Base-by-base conservation (phyloP, 2,888 invertebrate genomes). In the Catocala sponsa region DNA sequence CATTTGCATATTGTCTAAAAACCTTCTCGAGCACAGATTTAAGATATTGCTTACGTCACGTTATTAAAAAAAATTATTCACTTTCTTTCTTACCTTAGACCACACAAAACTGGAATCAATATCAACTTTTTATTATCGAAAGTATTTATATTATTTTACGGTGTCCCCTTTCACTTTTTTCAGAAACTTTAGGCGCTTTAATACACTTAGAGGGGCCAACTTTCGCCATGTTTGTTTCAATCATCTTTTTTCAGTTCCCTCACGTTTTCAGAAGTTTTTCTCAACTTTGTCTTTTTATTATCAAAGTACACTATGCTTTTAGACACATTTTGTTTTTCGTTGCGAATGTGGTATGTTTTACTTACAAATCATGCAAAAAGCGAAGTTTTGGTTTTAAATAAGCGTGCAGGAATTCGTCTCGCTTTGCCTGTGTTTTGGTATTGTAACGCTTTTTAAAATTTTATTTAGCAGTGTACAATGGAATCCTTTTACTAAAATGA, bases 111-210 rank as follows among this genome's bases (percentile, higher is more conserved):
- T 77, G 66, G 53, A 68, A 73, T 82, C 87, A 86, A 91, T 89
- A 88, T 80, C 81, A 91, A 91, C 87, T 92, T 93, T 93, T 91
- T 93, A 91, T 92, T 89, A 93, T 92, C 89, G 91, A 89, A 91
- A 91, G 91, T 94, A 93, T 93, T 91, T 92, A 91, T 92, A 91
- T 92, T 91, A 92, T 92, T 90, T 92, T 86, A 90, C 82, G 88
- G 87, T 89, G 90, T 91, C 89, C 87, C 84, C 86, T 89, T 89
- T 88, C 83, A 86, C 85, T 90, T 91, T 88, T 58, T 87, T 82
- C 74, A 72, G 74, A 92, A 90, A 85, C 88, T 92, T 77, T 76
- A 74, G 84, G 69, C 87, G 84, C 86, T 91, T 93, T 94, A 94
- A 94, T 94, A 94, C 92, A 94, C 94, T 94, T 92, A 92, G 88